phyloP scores from a whole-genome alignment of 2,113 vertebrate species.

The Lycocorax pyrrhopterus region DNA sequence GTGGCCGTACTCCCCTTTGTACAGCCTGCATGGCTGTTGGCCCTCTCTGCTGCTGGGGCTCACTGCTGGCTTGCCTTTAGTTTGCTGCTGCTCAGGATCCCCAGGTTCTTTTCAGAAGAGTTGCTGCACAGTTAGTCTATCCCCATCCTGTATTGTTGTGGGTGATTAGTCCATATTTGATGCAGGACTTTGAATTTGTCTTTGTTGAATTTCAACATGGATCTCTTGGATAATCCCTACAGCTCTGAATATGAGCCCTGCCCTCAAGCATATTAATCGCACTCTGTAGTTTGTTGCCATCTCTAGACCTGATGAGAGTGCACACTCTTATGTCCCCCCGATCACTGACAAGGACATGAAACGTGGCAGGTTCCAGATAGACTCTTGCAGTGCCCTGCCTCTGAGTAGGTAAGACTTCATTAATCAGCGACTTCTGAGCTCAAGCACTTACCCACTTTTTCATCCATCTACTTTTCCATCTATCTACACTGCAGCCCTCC shows the following conservation, averaged over 20 bases:
- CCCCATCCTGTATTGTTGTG: background rate
- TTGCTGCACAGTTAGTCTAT: background rate
- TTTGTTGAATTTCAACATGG: background rate
- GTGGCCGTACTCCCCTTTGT: background rate
- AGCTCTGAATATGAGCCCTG: background rate
- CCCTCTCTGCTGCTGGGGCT: background rate
- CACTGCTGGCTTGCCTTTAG: background rate
- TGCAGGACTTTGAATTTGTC: background rate
- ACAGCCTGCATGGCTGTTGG: background rate
- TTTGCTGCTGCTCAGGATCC: background rate
- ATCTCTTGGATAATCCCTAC: background rate
- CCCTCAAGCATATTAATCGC: background rate
- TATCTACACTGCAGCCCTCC: background rate
- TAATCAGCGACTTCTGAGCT: background rate
- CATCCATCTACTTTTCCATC: background rate
- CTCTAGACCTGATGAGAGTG: rapidly evolving
- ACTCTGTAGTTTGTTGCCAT: background rate
- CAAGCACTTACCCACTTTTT: background rate
- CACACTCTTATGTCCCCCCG: background rate
- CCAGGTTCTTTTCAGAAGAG: background rate
- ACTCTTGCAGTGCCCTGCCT: background rate
- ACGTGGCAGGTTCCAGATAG: background rate
- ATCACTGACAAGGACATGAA: background rate
- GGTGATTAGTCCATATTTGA: background rate
- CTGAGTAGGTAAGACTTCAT: background rate